Evolutionary conservation across 1,140 invertebrate species (phyloP), one percentile per base, ranked within the genome.

Genomic region (Drosophila orena): DNA sequence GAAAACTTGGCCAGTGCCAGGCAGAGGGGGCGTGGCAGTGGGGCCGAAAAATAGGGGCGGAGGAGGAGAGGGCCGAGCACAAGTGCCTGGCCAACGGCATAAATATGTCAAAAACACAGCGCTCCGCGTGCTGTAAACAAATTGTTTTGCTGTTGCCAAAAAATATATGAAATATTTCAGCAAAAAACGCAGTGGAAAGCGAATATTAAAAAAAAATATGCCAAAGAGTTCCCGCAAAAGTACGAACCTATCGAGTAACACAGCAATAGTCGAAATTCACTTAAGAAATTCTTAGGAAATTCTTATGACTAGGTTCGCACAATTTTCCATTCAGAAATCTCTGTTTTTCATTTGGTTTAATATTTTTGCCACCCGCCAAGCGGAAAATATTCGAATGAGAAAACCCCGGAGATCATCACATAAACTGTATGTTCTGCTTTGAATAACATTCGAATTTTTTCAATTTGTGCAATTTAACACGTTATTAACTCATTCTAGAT

Each of bases 61-160:
- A 55, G 20, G 50, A 43, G 20, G 4, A 20, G 11, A 35, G 12
- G 44, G 50, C 56, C 43, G 47, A 46, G 43, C 59, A 70, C 65
- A 75, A 86, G 73, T 77, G 77, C 75, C 64, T 69, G 72, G 71
- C 84, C 76, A 78, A 61, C 79, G 84, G 84, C 84, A 89, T 90
- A 89, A 89, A 89, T 90, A 89, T 89, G 84, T 89, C 84, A 89
- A 89, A 89, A 89, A 68, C 84, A 88, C 75, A 78, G 59, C 61
- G 72, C 72, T 38, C 60, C 43, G 59, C 55, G 72, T 78, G 80
- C 80, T 80, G 84, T 90, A 89, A 89, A 89, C 85, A 89, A 89
- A 90, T 90, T 90, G 85, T 80, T 90, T 90, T 80, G 77, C 83
- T 78, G 72, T 80, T 77, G 68, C 75, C 65, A 79, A 64, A 47